Evolutionary conservation across 2,888 invertebrate genomes (phyloP).

Genomic region (Chirona hameri): DNA sequence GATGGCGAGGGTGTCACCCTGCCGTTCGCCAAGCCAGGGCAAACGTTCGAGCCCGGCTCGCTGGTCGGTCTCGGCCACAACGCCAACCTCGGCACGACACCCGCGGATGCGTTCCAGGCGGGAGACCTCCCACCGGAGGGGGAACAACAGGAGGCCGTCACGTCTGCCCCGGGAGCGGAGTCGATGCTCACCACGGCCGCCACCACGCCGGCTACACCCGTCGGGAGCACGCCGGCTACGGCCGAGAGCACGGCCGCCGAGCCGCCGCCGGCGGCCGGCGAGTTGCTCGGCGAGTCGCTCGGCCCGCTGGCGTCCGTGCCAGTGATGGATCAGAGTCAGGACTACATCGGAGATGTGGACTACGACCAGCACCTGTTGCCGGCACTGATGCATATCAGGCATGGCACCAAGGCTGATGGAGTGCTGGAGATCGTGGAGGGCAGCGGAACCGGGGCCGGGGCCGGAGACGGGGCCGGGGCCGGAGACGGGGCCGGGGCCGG

Average conservation of each 20-base stretch:
- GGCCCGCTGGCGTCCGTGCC: slow-evolving; percentile 38
- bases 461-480: slow-evolving; percentile 31
- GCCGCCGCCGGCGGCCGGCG: slow-evolving; percentile 34
- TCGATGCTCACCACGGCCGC: slow-evolving; percentile 26
- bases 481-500: slow-evolving; percentile 29
- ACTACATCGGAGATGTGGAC: slow-evolving; percentile 39
- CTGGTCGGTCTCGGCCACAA: slow-evolving; percentile 9
- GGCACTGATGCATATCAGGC: background rate
- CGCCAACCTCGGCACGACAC: background rate
- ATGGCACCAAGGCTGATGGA: slow-evolving; percentile 27
- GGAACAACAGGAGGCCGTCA: background rate
- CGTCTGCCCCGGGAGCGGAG: background rate
- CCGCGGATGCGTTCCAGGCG: background rate
- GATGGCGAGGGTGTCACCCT: background rate
- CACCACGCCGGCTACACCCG: slow-evolving; percentile 31
- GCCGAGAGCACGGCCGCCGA: slow-evolving; percentile 39
- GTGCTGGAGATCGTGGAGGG: slow-evolving; percentile 31
- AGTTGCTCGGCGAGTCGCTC: background rate
- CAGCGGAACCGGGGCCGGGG: slow-evolving; percentile 28
- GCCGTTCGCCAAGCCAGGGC: slow-evolving; percentile 25
- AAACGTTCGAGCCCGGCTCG: slow-evolving; percentile 1
- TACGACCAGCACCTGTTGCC: slow-evolving; percentile 34
- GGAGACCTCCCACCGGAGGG: background rate
- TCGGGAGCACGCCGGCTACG: slow-evolving; percentile 29
- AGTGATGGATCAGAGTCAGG: slow-evolving; percentile 36